Conservation (phyloP, 2,888 invertebrate genomes). For the Drosophila hamatofila region DNA sequence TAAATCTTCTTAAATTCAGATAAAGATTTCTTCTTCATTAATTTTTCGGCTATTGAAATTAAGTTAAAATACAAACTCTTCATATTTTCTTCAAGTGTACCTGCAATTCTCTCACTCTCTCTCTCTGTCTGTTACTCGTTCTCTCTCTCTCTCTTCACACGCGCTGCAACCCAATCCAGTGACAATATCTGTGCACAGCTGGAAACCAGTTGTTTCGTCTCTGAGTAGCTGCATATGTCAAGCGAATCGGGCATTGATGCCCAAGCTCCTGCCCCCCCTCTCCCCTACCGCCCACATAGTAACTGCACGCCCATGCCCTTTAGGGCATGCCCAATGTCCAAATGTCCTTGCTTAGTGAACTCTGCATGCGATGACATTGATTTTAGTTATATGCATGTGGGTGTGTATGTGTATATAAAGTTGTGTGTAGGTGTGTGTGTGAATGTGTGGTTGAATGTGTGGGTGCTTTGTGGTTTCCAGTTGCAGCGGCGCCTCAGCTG, state of each 20-base stretch:
- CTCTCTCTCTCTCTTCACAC: not conserved
- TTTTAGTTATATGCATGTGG: slow-evolving; percentile 44
- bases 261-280: not conserved
- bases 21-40: no score
- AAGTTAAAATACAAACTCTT: no score
- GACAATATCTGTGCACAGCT: slow-evolving; percentile 58
- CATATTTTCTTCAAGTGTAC: slow-evolving; percentile 1
- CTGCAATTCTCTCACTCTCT: not conserved
- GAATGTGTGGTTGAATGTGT: not conserved
- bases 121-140: not conserved
- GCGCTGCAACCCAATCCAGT: slow-evolving; percentile 6
- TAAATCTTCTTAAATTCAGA: no score
- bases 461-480: slow-evolving; percentile 42
- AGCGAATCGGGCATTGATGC: slow-evolving; percentile 62
- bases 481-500: slow-evolving; percentile 57
- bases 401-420: slow-evolving; percentile 1
- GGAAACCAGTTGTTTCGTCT: slow-evolving; percentile 69
- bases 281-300: not conserved
- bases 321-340: slow-evolving; percentile 28
- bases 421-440: not conserved
- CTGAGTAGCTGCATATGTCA: slow-evolving; percentile 62
- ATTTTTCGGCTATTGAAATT: no score
- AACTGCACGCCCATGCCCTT: slow-evolving; percentile 10
- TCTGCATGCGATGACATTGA: slow-evolving; percentile 74
- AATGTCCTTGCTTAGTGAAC: slow-evolving; percentile 70